Conservation (phyloP, 1,140 invertebrate genomes). For the Probaryconus sp. region DNA sequence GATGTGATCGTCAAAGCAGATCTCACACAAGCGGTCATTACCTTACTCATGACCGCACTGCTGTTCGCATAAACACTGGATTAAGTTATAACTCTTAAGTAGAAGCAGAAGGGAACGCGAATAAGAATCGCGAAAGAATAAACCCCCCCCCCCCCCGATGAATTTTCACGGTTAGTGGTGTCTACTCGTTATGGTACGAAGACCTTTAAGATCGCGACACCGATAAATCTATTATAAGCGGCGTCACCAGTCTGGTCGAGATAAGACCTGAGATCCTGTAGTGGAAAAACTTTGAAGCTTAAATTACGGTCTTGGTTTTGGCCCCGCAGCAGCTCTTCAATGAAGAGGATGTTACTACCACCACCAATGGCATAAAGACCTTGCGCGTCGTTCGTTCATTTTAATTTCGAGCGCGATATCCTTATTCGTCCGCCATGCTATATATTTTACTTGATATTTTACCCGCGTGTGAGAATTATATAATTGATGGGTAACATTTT, state of each 20-base stretch:
- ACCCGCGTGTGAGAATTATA: too few species aligned
- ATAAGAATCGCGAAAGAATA: slow-evolving; percentile 42
- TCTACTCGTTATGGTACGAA: slow-evolving; percentile 43
- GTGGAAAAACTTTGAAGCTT: slow-evolving; percentile 35
- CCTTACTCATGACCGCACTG: slow-evolving; percentile 51
- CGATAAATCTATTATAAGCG: slow-evolving; percentile 48
- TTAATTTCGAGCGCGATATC: too few species aligned
- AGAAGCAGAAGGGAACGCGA: slow-evolving; percentile 34
- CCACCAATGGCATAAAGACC: too few species aligned
- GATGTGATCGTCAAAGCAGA: slow-evolving; percentile 41
- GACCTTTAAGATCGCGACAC: slow-evolving; percentile 41
- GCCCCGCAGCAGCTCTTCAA: too few species aligned
- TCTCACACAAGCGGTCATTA: slow-evolving; percentile 63
- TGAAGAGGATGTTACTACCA: too few species aligned
- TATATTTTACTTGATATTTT: too few species aligned
- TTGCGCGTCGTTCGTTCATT: too few species aligned
- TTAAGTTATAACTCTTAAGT: slow-evolving; percentile 73
- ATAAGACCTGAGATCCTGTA: slow-evolving; percentile 21
- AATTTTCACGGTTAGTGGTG: slow-evolving; percentile 59
- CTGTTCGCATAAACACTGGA: slow-evolving; percentile 63
- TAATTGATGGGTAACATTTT: too few species aligned
- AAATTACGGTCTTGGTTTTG: slow-evolving; percentile 33
- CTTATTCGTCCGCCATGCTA: too few species aligned
- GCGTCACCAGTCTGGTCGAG: slow-evolving; percentile 30
- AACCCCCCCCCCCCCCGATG: slow-evolving; percentile 4